phyloP scores from a whole-genome alignment of 2,113 vertebrate genomes.

The Alexandromys fortis region DNA sequence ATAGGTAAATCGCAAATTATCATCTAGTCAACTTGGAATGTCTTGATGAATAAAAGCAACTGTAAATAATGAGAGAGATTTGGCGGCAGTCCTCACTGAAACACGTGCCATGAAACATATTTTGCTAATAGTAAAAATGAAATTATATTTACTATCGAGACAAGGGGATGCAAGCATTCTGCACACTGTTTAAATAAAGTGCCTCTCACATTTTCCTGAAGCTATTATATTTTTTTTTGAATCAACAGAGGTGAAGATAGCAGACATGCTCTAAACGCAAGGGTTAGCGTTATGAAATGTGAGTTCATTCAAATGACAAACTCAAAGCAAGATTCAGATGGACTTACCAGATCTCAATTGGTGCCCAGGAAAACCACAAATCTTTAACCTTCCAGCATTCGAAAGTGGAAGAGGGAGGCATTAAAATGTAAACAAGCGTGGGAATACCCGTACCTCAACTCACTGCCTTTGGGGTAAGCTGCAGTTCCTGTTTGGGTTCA shows the following conservation, averaged over 20 bases:
- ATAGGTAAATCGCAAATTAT: slow-evolving; percentile 55
- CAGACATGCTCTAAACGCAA: slow-evolving; percentile 61
- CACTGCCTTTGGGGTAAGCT: not conserved
- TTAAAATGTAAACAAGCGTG: slow-evolving; percentile 67
- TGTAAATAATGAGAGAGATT: not conserved
- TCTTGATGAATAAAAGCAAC: not conserved
- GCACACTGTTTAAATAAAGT: not conserved
- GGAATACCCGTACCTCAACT: not conserved
- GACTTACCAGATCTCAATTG: slow-evolving; percentile 57
- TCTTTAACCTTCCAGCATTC: not conserved
- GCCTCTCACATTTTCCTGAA: slow-evolving; percentile 15
- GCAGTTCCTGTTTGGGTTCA: not conserved
- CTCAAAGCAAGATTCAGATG: slow-evolving; percentile 41
- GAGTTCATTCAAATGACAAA: slow-evolving; percentile 65
- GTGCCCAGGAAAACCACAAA: slow-evolving; percentile 56
- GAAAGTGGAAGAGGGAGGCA: slow-evolving; percentile 27
- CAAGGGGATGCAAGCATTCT: not conserved
- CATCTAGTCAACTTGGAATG: slow-evolving; percentile 40
- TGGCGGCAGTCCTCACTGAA: not conserved
- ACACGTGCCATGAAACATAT: not conserved
- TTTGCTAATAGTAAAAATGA: not conserved
- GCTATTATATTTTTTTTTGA: not conserved
- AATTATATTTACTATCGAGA: slow-evolving; percentile 18
- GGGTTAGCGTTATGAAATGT: slow-evolving; percentile 56
- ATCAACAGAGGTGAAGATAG: slow-evolving; percentile 59